phyloP scores from a whole-genome alignment of 2,113 vertebrate genomes.

The Promerops cafer region DNA sequence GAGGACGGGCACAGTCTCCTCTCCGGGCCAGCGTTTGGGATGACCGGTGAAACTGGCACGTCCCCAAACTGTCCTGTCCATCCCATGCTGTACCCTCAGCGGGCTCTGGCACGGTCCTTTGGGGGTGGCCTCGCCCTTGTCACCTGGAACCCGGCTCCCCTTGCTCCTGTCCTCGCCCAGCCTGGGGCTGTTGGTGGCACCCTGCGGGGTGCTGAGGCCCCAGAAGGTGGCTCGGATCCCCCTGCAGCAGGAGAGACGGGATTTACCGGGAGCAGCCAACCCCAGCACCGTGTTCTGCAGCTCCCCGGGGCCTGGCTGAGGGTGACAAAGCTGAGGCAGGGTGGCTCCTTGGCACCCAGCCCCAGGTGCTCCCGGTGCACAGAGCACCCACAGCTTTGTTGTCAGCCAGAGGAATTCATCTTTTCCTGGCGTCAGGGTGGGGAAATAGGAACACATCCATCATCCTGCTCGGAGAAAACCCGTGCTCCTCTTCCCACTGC shows the following conservation, averaged over 20 bases:
- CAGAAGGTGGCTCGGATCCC: not conserved
- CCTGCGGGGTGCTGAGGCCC: fast-evolving
- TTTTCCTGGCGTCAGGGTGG: fast-evolving
- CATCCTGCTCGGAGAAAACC: fast-evolving
- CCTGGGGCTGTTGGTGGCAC: not conserved
- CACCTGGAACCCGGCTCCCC: not conserved
- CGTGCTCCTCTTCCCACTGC: fast-evolving
- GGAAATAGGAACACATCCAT: not conserved
- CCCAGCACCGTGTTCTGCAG: not conserved
- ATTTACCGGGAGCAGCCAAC: fast-evolving
- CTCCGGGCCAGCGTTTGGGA: not conserved
- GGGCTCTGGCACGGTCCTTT: fast-evolving
- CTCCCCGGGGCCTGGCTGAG: not conserved
- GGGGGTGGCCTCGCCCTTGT: not conserved
- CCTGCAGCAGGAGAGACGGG: fast-evolving
- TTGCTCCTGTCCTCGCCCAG: not conserved
- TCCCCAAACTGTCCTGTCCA: not conserved
- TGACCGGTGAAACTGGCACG: fast-evolving
- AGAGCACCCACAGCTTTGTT: fast-evolving
- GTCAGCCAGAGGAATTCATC: fast-evolving
- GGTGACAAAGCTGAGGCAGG: not conserved
- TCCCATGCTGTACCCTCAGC: fast-evolving
- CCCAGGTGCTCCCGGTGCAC: fast-evolving
- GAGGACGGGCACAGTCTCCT: not conserved
- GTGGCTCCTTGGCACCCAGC: fast-evolving